Conservation (phyloP, 2,888 invertebrate genomes). For the Stramonita haemastoma region DNA sequence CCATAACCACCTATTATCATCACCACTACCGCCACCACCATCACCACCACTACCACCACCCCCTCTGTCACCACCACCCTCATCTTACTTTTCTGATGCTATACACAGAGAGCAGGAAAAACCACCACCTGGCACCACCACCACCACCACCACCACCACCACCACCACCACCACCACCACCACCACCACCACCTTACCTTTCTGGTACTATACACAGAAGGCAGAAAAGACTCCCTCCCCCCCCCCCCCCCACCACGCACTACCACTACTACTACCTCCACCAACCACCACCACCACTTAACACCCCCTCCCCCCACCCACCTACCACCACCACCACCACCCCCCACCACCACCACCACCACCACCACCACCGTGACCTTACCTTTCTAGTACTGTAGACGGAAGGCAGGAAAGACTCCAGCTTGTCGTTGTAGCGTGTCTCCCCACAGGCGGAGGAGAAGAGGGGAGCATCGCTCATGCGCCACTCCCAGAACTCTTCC, state of each 20-base stretch:
- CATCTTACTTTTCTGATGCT: no score
- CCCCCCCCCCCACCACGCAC: neutral
- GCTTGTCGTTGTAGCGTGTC: constrained; percentile 57
- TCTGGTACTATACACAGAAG: constrained; percentile 45
- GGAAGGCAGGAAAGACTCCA: constrained; percentile 51
- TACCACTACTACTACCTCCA: neutral
- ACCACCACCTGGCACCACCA: neutral
- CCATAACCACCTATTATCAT: no score
- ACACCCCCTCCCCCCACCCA: neutral
- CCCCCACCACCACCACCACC: neutral
- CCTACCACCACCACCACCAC: neutral
- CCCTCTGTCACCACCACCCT: neutral
- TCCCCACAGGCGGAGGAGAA: constrained; percentile 52
- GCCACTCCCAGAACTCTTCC: constrained; percentile 58
- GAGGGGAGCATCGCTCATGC: constrained; percentile 53
- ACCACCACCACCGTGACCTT: constrained; percentile 15
- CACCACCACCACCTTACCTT: constrained; percentile 46
- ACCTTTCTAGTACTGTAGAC: constrained; percentile 52
- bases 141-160: neutral
- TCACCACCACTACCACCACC: neutral
- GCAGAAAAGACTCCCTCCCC: constrained; percentile 48
- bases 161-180: neutral
- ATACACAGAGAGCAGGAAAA: no score
- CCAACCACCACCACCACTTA: neutral
- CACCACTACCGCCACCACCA: no score